Evolutionary conservation across 1,140 invertebrate genomes (phyloP).

Genomic region (Diabrotica virgifera): DNA sequence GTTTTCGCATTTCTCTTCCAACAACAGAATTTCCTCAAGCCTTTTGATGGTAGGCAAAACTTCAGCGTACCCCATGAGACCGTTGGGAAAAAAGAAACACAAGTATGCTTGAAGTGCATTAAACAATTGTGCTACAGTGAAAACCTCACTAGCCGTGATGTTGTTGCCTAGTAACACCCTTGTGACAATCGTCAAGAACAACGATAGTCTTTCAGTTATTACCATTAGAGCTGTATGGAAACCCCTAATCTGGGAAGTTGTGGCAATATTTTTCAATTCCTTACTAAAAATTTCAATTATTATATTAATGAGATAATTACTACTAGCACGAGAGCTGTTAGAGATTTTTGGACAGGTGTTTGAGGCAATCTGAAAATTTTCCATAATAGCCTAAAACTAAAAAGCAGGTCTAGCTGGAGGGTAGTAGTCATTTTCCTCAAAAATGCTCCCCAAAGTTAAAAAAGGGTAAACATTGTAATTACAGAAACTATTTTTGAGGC

Average conservation of each 20-base stretch:
- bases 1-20: slow-evolving; percentile 51
- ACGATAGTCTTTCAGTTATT: slow-evolving; percentile 67
- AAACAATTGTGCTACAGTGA: slow-evolving; percentile 70
- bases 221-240: slow-evolving; percentile 64
- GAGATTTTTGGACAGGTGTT: too few species aligned
- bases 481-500: too few species aligned
- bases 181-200: slow-evolving; percentile 68
- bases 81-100: slow-evolving; percentile 66
- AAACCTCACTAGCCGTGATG: slow-evolving; percentile 66
- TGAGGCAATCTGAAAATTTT: too few species aligned
- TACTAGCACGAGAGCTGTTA: too few species aligned
- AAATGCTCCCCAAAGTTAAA: too few species aligned
- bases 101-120: slow-evolving; percentile 69
- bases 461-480: too few species aligned
- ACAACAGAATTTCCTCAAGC: slow-evolving; percentile 57
- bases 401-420: too few species aligned
- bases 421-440: too few species aligned
- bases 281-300: slow-evolving; percentile 47
- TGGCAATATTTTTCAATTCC: slow-evolving; percentile 65
- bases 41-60: slow-evolving; percentile 62
- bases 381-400: too few species aligned
- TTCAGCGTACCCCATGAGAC: slow-evolving; percentile 47
- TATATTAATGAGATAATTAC: too few species aligned
- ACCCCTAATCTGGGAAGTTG: slow-evolving; percentile 68
- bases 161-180: slow-evolving; percentile 62